Base-by-base conservation (phyloP, 92 coral and sea anemone species). In the Parazoanthus swiftii region DNA sequence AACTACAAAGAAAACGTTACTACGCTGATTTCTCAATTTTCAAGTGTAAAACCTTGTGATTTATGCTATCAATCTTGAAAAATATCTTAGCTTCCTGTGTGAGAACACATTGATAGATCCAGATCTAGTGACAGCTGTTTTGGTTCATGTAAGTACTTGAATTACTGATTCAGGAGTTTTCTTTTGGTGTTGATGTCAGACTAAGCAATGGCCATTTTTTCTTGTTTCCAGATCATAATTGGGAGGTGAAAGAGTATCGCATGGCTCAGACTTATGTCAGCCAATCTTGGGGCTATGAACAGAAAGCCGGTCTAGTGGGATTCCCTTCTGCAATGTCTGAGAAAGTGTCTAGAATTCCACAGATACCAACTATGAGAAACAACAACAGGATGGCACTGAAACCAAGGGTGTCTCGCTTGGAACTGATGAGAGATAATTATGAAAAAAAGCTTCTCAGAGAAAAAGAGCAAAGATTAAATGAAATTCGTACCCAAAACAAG, bases 381-480 rank as follows among this genome's bases (percentile, higher is more conserved):
- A 90, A 86, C 8, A 77, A 81, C 67, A 83, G 59, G 65, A 51
- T 0, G 33, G 33, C 82, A 25, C 88, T 89, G 5, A 91, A 90
- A 88, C 82, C 85, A 86, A 92, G 92, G 89, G 72, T 90, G 6
- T 93, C 99, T 46, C 96, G 95, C 6, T 91, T 97, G 58, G 95
- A 95, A 80, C 75, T 97, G 43, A 95, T 97, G 86, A 92, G 91
- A 82, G 88, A 89, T 75, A 92, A 97, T 81, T 95, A 86, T 81
- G 95, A 89, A 71, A 92, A 94, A 88, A 95, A 92, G 89, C 94
- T 96, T 65, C 93, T 92, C 76, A 93, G 88, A 72, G 97, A 95
- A 74, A 90, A 91, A 68, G 94, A 97, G 67, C 95, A 95, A 70
- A 91, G 91, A 89, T 90, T 92, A 39, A 92, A 91, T 77, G 94